A percentile compares a stretch with the other conserved stretches of the same genome.
phyloP scores from a whole-genome alignment of 64 coral and sea anemone genomes.

The Catalaphyllia jardinei region DNA sequence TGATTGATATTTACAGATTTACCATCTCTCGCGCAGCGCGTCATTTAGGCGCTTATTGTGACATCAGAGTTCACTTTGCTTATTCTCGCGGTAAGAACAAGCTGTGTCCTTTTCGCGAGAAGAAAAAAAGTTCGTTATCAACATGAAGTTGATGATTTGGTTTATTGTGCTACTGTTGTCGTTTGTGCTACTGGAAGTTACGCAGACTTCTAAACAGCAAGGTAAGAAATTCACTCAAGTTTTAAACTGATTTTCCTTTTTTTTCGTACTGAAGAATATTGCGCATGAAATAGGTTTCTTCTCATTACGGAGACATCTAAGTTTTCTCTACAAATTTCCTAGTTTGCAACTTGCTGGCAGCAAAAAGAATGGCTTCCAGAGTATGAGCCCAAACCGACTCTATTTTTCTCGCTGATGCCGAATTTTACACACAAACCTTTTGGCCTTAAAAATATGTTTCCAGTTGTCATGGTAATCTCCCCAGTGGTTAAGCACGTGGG shows the following conservation, averaged over 20 bases:
- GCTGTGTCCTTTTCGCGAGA: background rate
- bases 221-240: background rate
- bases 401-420: too few species aligned
- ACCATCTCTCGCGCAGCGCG: background rate
- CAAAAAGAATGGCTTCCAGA: too few species aligned
- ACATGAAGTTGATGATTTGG: background rate
- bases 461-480: background rate
- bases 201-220: background rate
- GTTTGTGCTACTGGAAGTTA: background rate
- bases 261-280: background rate
- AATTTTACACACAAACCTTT: background rate
- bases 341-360: too few species aligned
- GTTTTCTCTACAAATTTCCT: background rate
- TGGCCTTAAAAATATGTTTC: background rate
- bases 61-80: slow-evolving; percentile 1
- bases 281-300: background rate
- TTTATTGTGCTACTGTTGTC: background rate
- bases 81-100: background rate
- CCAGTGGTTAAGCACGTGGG: background rate
- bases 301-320: background rate
- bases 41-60: background rate
- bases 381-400: too few species aligned
- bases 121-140: background rate
- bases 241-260: too few species aligned
- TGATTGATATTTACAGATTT: too few species aligned